A percentile compares a stretch with the other conserved stretches of the same genome.
phyloP scores from a whole-genome alignment of 1,140 invertebrate genomes.

The Aporrectodea caliginosa region DNA sequence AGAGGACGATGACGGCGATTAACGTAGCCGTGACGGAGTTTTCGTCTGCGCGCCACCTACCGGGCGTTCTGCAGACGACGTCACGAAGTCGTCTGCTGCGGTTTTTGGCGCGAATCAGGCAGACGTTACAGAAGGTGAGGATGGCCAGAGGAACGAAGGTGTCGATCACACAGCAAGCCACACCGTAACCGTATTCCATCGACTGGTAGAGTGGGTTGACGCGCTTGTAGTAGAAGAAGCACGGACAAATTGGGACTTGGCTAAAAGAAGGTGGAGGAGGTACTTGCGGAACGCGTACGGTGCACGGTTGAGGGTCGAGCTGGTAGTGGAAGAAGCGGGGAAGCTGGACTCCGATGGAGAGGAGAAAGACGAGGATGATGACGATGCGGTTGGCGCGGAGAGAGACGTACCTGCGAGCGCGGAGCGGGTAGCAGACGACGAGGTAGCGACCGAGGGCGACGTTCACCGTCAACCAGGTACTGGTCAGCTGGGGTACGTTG shows the following conservation, averaged over 20 bases:
- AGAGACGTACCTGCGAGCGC: background rate
- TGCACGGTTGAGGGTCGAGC: background rate
- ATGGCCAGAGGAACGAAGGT: conserved; percentile 41
- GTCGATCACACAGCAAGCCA: background rate
- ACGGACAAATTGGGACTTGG: background rate
- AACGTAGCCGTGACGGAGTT: background rate
- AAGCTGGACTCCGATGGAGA: background rate
- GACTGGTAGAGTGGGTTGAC: background rate
- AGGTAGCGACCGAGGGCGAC: conserved; percentile 14
- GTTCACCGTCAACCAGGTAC: conserved; percentile 12
- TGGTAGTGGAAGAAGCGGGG: conserved; percentile 4
- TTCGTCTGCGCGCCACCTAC: background rate
- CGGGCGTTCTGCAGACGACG: conserved; percentile 14
- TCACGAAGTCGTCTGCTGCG: conserved; percentile 6
- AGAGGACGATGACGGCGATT: background rate
- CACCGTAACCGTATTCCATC: background rate
- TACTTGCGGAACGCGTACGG: background rate
- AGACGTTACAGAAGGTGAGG: conserved; percentile 48
- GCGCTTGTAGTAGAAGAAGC: background rate
- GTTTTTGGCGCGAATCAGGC: conserved; percentile 40
- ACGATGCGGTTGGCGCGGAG: background rate
- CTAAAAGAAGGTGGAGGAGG: too few relatives aligned
- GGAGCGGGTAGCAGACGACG: conserved; percentile 20
- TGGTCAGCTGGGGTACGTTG: background rate
- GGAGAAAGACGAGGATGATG: background rate